Evolutionary conservation across 2,113 vertebrate species (phyloP), one percentile per base, ranked within the genome.

Genomic region (Eudorcas thomsonii): DNA sequence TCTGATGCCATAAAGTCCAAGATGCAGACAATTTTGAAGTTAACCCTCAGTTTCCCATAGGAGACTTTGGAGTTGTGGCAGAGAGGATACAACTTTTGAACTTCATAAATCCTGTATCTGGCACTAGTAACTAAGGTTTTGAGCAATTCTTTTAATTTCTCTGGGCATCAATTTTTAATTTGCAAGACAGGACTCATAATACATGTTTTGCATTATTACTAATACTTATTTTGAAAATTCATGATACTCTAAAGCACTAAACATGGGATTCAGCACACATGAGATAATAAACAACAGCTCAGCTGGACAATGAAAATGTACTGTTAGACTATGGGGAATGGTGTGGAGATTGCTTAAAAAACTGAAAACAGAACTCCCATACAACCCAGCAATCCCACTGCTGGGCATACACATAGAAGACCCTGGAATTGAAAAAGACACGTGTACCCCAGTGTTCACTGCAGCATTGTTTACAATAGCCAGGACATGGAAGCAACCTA

Each of bases 1-100:
- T 93, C 91, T 84, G 80, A 83, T 84, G 30, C 54, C 50, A 91
- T 36, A 83, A 86, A 95, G 13, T 87, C 48, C 21, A 83, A 78
- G 52, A 19, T 88, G 82, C 54, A 95, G 30, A 90, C 21, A 89
- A 19, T 85, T 50, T 33, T 91, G 33, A 90, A 96, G 25, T 67
- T 54, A 92, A 19, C 14, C 67, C 83, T 86, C 80, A 74, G 15
- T 88, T 64, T 92, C 88, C 36, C 21, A 84, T 23, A 57, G 90
- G 21, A 92, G 81, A 92, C 86, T 21, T 30, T 83, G 5, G 39
- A 91, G 45, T 55, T 94, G 48, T 11, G 80, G 28, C 28, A 96
- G 50, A 62, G 52, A 97, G 3, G 8, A 3, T n/a, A 64, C 9
- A 94, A 4, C 2, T 54, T 94, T 90, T 67, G 17, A 85, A 36